These are phyloP conservation scores for Polydrusus cervinus DNA, from an alignment of 2,888 invertebrate genomes.

Conservation along the genomic window DNA sequence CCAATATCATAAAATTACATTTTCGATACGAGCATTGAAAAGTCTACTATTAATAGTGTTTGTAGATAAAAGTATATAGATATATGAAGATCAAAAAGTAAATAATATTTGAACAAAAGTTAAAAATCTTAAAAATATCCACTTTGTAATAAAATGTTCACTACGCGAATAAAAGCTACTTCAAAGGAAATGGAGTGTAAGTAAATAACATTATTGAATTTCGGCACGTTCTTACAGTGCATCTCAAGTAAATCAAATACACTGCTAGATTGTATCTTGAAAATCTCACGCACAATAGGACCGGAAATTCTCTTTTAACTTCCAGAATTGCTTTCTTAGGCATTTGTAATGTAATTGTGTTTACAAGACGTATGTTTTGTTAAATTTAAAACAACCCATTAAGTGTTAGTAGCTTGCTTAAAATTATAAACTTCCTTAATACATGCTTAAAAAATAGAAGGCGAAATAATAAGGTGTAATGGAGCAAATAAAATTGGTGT, in stretches of 20 bases:
- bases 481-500: too few species aligned
- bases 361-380: neutral
- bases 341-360: slow-evolving; percentile 8
- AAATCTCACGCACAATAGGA: slow-evolving; percentile 6
- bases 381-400: neutral
- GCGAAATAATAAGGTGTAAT: too few species aligned
- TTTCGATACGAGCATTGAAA: too few species aligned
- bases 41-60: too few species aligned
- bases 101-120: neutral
- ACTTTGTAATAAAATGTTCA: neutral
- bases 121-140: too few species aligned
- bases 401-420: neutral
- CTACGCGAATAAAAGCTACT: neutral
- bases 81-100: too few species aligned
- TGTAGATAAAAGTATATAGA: too few species aligned
- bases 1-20: too few species aligned
- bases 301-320: slow-evolving; percentile 9
- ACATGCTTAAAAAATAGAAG: too few species aligned
- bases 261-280: slow-evolving; percentile 9
- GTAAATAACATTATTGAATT: slow-evolving; percentile 13
- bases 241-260: slow-evolving; percentile 13
- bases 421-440: too few species aligned
- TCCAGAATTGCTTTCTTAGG: neutral
- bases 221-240: neutral
- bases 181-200: slow-evolving; percentile 9